Conservation (phyloP, 2,797 vertebrate genomes). For the Scyliorhinus canicula region DNA sequence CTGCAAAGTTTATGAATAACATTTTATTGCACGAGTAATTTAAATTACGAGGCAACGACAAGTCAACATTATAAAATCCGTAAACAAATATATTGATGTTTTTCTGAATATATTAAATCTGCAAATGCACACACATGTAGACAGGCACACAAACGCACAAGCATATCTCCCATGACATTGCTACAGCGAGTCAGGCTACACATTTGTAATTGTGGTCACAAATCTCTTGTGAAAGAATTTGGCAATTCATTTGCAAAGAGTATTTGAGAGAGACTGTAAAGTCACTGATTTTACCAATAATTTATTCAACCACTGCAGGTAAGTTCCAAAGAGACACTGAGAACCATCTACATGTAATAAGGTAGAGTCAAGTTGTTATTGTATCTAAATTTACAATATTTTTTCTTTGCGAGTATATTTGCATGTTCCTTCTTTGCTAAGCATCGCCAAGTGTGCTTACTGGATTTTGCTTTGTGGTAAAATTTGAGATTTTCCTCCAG, state of each 20-base stretch:
- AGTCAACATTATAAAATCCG: background rate
- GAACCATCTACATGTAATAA: background rate
- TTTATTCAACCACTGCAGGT: background rate
- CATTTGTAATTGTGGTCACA: background rate
- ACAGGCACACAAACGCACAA: background rate
- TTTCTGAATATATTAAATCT: background rate
- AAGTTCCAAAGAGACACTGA: background rate
- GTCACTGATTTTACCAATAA: background rate
- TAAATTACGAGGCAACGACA: background rate
- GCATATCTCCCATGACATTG: background rate
- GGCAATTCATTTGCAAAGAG: background rate
- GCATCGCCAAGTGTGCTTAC: background rate
- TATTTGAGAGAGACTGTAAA: background rate
- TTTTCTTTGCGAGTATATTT: background rate
- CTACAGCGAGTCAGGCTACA: background rate
- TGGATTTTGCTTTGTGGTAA: background rate
- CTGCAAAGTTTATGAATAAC: background rate
- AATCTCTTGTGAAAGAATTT: background rate
- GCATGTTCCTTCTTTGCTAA: background rate
- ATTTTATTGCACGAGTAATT: background rate
- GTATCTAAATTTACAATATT: background rate
- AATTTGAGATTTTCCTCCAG: background rate
- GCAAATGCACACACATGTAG: background rate
- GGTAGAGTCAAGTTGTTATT: background rate
- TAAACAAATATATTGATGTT: background rate